Percentiles rank a stretch among this genome's conserved stretches.
These are phyloP conservation scores for Rhinoptilus africanus DNA, from an alignment of 2,113 vertebrate species.

Conservation along the genomic window DNA sequence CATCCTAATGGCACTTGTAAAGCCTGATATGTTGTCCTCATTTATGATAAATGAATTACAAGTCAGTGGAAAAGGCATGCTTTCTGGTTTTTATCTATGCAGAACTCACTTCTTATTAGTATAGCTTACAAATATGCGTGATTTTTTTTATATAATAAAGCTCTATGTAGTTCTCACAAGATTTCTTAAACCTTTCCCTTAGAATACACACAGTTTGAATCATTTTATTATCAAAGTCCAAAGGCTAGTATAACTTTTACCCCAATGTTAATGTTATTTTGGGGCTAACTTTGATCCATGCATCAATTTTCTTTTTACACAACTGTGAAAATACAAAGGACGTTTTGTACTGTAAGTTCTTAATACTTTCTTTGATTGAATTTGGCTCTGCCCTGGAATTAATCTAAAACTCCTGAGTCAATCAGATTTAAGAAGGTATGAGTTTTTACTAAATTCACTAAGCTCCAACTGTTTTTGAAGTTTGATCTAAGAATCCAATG, in stretches of 20 bases:
- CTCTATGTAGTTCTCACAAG: background rate
- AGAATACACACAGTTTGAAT: background rate
- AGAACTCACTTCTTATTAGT: background rate
- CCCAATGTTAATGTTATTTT: background rate
- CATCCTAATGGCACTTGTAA: background rate
- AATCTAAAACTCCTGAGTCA: conserved; percentile 52
- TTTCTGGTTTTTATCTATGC: background rate
- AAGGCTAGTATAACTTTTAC: background rate
- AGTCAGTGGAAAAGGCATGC: background rate
- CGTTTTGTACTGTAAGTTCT: conserved; percentile 14
- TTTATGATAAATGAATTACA: background rate
- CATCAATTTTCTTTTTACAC: background rate
- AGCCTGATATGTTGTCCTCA: background rate
- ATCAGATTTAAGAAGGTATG: conserved; percentile 41
- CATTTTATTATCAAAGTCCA: background rate
- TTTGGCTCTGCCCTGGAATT: conserved; percentile 36
- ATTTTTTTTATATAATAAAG: background rate
- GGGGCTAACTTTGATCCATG: background rate
- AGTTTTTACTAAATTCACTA: background rate
- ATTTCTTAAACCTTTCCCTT: background rate
- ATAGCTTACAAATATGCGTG: background rate
- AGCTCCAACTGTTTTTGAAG: conserved; percentile 23
- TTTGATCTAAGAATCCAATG: background rate
- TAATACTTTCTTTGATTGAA: conserved; percentile 36
- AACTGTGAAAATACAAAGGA: conserved; percentile 6